Base-by-base conservation (phyloP, 2,113 vertebrate species). In the Xenopus borealis region DNA sequence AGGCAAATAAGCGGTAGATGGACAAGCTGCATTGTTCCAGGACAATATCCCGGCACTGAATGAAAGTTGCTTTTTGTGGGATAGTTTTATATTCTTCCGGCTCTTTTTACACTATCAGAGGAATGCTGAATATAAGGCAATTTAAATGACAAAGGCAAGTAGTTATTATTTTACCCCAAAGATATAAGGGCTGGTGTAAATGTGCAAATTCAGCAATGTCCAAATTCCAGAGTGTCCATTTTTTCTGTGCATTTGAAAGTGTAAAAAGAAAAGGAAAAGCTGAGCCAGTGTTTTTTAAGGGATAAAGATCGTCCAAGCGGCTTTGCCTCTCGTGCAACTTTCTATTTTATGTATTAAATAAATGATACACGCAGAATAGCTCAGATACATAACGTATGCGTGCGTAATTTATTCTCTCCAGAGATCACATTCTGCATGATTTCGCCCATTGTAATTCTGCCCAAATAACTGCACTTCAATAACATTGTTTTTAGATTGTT, bases 111-210 rank as follows among this genome's bases (percentile, higher is more conserved):
- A 23, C 58, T 58, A 75, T 75, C 65, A 68, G 40, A 55, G 66
- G 66, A 76, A 63, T 27, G 44, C 27, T 62, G 73, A 76, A 76
- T 63, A 61, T 18, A 53, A 76, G 66, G 66, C 62, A 76, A 76
- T 76, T 76, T 76, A 76, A 76, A 76, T 76, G 62, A 76, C 73
- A 76, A 76, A 69, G 30, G 47, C 64, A 63, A 76, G 73, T 62
- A 63, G 73, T 76, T 76, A 76, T 76, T 76, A 76, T 76, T 76
- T 69, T 76, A 76, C 73, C 73, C 73, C 73, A 76, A 76, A 76
- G 66, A 76, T 76, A 69, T 69, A 76, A 76, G 73, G 73, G 62
- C 66, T 63, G 46, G 58, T 62, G 69, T 20, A 27, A 69, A 59
- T 76, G 53, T 76, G 73, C 73, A 76, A 59, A 69, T 69, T 76